These are phyloP conservation scores for Taxidea taxus DNA, from an alignment of 2,113 vertebrate genomes.

Conservation along the genomic window DNA sequence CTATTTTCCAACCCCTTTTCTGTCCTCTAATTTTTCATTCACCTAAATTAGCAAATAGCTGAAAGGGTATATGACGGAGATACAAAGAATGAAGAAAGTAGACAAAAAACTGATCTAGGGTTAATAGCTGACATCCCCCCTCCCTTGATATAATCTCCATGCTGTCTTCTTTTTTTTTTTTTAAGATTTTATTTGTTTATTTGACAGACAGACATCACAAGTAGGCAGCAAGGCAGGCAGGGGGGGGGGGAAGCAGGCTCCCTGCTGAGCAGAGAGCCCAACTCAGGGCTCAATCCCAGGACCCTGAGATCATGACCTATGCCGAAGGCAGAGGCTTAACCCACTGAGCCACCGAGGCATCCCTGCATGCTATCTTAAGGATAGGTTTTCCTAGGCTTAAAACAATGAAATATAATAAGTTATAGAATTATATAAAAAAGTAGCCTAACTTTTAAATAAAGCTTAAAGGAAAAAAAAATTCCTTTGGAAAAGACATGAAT, in stretches of 20 bases:
- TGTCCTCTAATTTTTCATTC: neutral
- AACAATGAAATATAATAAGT: neutral
- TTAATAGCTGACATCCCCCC: neutral
- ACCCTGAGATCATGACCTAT: too few species aligned
- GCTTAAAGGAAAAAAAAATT: neutral
- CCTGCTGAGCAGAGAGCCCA: too few species aligned
- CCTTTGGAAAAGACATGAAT: neutral
- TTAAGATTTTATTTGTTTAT: too few species aligned
- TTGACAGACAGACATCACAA: too few species aligned
- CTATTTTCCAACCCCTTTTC: neutral
- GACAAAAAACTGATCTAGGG: neutral
- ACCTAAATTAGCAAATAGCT: neutral
- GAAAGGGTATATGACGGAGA: neutral
- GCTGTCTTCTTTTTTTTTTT: too few species aligned
- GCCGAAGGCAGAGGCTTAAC: too few species aligned
- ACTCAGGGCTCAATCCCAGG: too few species aligned
- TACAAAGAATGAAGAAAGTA: neutral
- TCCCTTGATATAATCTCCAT: neutral
- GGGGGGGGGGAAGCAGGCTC: too few species aligned
- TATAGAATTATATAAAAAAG: neutral
- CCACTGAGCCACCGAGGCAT: too few species aligned
- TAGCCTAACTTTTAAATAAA: neutral
- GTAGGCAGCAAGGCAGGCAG: too few species aligned
- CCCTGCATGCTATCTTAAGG: neutral
- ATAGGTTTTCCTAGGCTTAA: neutral